Conservation (phyloP, 2,888 invertebrate genomes). For the Sabatieria punctata region DNA sequence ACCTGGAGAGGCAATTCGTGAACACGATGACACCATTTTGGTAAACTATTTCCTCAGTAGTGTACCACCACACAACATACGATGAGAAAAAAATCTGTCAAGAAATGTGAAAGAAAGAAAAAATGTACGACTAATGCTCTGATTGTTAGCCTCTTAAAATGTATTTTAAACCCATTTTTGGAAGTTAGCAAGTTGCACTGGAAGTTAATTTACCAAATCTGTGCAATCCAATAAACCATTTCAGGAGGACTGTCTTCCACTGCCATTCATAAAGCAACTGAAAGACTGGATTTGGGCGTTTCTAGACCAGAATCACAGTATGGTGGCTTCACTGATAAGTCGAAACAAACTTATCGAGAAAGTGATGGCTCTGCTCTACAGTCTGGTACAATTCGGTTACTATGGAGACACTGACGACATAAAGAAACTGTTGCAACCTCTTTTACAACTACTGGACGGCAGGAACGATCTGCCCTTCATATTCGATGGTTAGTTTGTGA, state of each 20-base stretch:
- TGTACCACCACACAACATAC: too few species aligned
- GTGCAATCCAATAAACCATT: too few species aligned
- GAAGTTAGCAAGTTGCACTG: too few species aligned
- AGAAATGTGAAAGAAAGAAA: too few species aligned
- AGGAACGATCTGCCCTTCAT: slow-evolving; percentile 32
- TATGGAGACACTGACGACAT: slow-evolving; percentile 30
- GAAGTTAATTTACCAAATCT: too few species aligned
- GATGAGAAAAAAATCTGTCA: too few species aligned
- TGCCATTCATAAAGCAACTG: not conserved
- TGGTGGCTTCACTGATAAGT: slow-evolving; percentile 31
- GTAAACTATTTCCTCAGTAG: too few species aligned
- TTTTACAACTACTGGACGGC: slow-evolving; percentile 32
- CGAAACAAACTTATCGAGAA: slow-evolving; percentile 32
- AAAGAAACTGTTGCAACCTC: slow-evolving; percentile 25
- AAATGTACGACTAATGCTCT: too few species aligned
- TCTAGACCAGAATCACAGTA: slow-evolving; percentile 29
- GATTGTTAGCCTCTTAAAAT: too few species aligned
- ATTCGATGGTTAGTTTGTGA: not conserved
- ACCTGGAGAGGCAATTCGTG: slow-evolving; percentile 27
- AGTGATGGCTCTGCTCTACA: slow-evolving; percentile 29
- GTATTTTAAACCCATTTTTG: too few species aligned
- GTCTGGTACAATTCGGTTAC: slow-evolving; percentile 31
- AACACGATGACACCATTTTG: too few species aligned
- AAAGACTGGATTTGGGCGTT: slow-evolving; percentile 21
- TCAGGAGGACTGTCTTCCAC: slow-evolving; percentile 15